A percentile compares a stretch with the other conserved stretches of the same genome.
Evolutionary conservation across 92 coral and sea anemone species (phyloP).

Genomic region (Palythoa caribaeorum): DNA sequence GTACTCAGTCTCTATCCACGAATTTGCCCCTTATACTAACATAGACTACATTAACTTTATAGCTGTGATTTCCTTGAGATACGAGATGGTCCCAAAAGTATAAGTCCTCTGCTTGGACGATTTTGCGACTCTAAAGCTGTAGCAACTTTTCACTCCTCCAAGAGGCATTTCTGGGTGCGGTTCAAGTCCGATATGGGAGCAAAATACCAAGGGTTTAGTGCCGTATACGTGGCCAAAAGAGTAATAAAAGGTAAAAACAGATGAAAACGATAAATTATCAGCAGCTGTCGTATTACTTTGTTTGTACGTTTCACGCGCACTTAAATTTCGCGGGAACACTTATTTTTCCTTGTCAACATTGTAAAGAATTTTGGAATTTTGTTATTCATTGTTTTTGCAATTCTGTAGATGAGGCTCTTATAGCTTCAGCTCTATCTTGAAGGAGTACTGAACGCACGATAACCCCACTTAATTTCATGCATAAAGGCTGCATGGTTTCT

Average conservation of each 20-base stretch:
- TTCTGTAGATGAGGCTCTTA: too few species aligned
- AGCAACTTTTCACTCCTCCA: slow-evolving; percentile 31
- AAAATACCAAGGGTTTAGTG: slow-evolving; percentile 29
- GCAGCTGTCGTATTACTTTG: too few species aligned
- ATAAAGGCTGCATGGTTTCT: too few species aligned
- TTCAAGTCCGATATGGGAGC: slow-evolving; percentile 37
- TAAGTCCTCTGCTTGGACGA: slow-evolving; percentile 19
- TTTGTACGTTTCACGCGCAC: too few species aligned
- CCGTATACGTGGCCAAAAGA: slow-evolving; percentile 27
- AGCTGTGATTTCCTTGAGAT: slow-evolving; percentile 46
- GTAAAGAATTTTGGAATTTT: too few species aligned
- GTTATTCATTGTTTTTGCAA: too few species aligned
- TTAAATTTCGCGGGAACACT: too few species aligned
- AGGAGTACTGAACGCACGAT: too few species aligned
- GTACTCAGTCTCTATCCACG: too few species aligned
- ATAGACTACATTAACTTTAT: neutral
- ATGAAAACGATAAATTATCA: neutral
- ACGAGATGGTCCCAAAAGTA: slow-evolving; percentile 40
- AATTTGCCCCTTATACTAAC: neutral
- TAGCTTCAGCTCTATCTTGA: too few species aligned
- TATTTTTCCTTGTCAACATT: too few species aligned
- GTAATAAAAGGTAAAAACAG: slow-evolving; percentile 12
- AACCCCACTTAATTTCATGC: too few species aligned
- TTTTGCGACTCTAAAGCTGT: slow-evolving; percentile 26
- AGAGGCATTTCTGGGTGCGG: slow-evolving; percentile 41